Evolutionary conservation across 2,888 invertebrate genomes (phyloP).

Genomic region (Morpho helenor): DNA sequence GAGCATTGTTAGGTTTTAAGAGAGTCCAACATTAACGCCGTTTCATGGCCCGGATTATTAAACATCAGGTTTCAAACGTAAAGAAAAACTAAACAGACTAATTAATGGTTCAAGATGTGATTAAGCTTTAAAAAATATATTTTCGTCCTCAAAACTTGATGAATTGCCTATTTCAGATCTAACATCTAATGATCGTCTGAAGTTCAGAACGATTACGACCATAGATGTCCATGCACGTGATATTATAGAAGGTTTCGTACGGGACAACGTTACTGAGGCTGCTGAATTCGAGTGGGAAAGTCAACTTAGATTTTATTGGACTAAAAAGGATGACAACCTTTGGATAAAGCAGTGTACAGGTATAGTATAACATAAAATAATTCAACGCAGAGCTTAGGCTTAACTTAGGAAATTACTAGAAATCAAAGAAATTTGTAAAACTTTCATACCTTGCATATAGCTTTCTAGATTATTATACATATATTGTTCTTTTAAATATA

Average conservation of each 20-base stretch:
- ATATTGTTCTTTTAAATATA: too few relatives aligned
- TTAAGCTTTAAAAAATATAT: not conserved
- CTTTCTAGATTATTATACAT: too few relatives aligned
- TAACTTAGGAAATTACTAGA: too few relatives aligned
- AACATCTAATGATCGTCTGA: conserved; percentile 88
- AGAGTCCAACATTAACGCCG: too few relatives aligned
- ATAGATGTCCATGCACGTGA: conserved; percentile 96
- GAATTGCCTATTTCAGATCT: conserved; percentile 70
- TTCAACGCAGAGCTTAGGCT: too few relatives aligned
- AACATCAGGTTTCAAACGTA: too few relatives aligned
- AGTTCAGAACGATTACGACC: conserved; percentile 93
- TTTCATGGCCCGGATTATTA: too few relatives aligned
- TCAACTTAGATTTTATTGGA: conserved; percentile 95
- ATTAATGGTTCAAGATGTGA: too few relatives aligned
- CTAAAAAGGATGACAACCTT: conserved; percentile 87
- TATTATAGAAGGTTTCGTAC: conserved; percentile 90
- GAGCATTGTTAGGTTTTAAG: too few relatives aligned
- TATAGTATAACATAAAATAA: conserved; percentile 20
- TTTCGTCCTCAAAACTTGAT: not conserved
- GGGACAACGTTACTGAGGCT: conserved; percentile 89
- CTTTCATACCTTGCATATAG: too few relatives aligned
- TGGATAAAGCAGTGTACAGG: conserved; percentile 91
- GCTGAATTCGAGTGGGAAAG: conserved; percentile 97
- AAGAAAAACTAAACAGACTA: too few relatives aligned
- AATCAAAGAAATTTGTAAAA: too few relatives aligned